phyloP scores from a whole-genome alignment of 2,113 vertebrate genomes.

The Gobiocypris rarus region DNA sequence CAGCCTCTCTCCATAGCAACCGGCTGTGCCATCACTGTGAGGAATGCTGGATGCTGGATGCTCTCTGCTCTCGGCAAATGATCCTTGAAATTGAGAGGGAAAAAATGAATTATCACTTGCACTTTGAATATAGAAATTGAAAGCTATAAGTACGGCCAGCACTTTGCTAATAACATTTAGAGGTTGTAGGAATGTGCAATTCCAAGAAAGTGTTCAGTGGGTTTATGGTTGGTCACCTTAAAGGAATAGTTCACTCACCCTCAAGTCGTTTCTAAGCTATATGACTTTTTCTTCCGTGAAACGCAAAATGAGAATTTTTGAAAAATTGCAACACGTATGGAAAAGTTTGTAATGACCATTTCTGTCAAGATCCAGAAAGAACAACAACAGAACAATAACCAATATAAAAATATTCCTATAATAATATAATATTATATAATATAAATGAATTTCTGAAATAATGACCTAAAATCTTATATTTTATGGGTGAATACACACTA shows the following conservation, averaged over 20 bases:
- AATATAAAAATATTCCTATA: neutral
- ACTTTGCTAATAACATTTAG: conserved; percentile 50
- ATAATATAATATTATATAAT: neutral
- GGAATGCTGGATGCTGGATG: conserved; percentile 43
- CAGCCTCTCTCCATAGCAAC: conserved; percentile 52
- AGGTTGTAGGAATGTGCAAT: conserved; percentile 44
- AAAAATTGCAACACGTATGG: neutral
- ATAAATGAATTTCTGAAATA: neutral
- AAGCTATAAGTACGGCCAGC: conserved; percentile 60
- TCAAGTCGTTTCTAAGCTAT: neutral
- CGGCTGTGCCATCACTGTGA: conserved; percentile 32
- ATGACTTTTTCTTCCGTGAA: neutral
- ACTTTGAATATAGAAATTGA: conserved; percentile 70
- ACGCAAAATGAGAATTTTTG: neutral
- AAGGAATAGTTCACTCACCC: neutral
- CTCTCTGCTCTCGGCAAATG: conserved; percentile 68
- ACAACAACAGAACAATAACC: neutral
- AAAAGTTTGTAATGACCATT: neutral
- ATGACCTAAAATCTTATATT: neutral
- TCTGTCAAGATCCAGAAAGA: neutral
- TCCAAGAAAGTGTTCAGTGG: conserved; percentile 10
- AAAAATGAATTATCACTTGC: conserved; percentile 64
- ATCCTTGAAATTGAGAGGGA: conserved; percentile 79
- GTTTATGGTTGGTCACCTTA: conserved; percentile 9
- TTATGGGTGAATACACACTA: neutral